Conservation (phyloP, 2,113 vertebrate genomes). For the Rattus rattus region DNA sequence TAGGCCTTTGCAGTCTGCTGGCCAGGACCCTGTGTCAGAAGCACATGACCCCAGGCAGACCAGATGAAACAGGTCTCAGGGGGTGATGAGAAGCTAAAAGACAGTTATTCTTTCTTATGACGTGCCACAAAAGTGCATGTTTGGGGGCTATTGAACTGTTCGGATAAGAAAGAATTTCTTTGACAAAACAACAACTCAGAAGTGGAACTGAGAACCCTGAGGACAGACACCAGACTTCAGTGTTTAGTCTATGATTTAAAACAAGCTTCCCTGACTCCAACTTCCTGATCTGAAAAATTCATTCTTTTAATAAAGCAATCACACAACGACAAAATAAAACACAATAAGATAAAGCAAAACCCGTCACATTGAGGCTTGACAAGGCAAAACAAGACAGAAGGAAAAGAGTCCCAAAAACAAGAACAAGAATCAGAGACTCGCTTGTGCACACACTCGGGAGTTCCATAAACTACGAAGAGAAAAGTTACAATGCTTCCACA, state of each 20-base stretch:
- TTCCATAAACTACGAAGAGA: neutral
- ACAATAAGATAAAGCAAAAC: neutral
- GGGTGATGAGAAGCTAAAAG: neutral
- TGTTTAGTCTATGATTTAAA: neutral
- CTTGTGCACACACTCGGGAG: neutral
- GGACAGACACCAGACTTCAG: neutral
- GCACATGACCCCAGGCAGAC: neutral
- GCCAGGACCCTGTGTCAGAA: neutral
- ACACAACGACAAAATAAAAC: neutral
- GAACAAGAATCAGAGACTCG: neutral
- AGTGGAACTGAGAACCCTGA: neutral
- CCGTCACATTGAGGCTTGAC: neutral
- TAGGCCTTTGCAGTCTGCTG: neutral
- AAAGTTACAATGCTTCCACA: neutral
- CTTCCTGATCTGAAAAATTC: neutral
- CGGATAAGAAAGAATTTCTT: neutral
- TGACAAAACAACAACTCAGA: neutral
- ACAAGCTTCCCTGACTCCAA: neutral
- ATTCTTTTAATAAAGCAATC: neutral
- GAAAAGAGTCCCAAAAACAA: neutral
- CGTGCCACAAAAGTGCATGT: neutral
- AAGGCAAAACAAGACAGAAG: neutral
- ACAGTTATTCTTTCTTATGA: neutral
- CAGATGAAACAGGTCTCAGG: neutral
- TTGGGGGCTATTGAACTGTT: neutral